Evolutionary conservation across 1,140 invertebrate genomes (phyloP).

Genomic region (Heliconius melpomene): DNA sequence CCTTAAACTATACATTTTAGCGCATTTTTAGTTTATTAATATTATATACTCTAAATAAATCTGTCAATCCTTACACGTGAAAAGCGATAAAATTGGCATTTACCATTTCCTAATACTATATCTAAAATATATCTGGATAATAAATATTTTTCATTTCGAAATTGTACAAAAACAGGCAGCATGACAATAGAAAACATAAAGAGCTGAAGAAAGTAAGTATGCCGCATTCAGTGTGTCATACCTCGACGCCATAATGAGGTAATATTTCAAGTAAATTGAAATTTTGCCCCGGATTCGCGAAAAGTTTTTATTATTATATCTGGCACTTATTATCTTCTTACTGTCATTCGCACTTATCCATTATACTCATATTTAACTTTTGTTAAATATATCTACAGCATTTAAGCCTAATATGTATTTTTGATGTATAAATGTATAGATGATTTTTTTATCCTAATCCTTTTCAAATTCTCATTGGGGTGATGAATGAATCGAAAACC

Average conservation of each 20-base stretch:
- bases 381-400: background rate
- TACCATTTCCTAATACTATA: background rate
- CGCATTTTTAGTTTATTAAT: no score
- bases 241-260: constrained; percentile 46
- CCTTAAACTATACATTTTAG: no score
- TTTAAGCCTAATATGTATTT: background rate
- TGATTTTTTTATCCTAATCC: background rate
- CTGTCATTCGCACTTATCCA: constrained; percentile 41
- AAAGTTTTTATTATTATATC: constrained; percentile 52
- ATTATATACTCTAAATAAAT: no score
- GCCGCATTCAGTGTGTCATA: constrained; percentile 41
- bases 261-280: constrained; percentile 50
- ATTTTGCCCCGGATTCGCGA: constrained; percentile 49
- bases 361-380: constrained; percentile 18
- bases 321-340: constrained; percentile 43
- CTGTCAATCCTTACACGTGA: no score
- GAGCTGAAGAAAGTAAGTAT: constrained; percentile 33
- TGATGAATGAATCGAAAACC: constrained; percentile 10
- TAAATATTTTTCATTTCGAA: background rate
- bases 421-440: background rate
- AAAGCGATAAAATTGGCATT: no score
- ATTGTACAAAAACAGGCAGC: background rate
- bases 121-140: background rate
- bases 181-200: constrained; percentile 22
- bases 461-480: constrained; percentile 5